Conservation (phyloP, 2,797 vertebrate genomes). For the Phoeniculus purpureus region DNA sequence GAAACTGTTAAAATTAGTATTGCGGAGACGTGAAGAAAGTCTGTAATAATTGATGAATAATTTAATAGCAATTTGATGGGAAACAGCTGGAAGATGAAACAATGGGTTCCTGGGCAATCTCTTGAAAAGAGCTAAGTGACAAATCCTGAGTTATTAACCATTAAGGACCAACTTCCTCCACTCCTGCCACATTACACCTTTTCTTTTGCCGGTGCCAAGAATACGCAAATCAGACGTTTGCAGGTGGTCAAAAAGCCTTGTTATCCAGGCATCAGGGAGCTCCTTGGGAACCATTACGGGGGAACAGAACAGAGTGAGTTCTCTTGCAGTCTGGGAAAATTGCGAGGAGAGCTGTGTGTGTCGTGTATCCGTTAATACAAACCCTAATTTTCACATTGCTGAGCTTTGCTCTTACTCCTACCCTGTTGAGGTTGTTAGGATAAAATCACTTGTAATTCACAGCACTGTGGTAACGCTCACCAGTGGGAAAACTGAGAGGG, state of each 20-base stretch:
- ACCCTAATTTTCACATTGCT: neutral
- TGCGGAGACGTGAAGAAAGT: conserved; percentile 1
- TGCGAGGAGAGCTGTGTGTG: neutral
- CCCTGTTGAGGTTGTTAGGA: neutral
- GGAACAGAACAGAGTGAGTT: neutral
- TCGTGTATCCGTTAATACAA: neutral
- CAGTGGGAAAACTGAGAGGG: neutral
- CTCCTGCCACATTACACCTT: neutral
- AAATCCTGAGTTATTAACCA: conserved; percentile 57
- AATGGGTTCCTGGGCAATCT: conserved; percentile 52
- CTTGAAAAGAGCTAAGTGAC: conserved; percentile 27
- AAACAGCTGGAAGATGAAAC: conserved; percentile 67
- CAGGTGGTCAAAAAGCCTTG: neutral
- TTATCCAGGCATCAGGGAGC: neutral
- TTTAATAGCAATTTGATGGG: conserved; percentile 65
- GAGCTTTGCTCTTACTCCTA: neutral
- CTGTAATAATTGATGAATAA: conserved; percentile 58
- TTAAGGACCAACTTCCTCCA: conserved; percentile 9
- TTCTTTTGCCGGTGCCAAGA: neutral
- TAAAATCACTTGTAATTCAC: neutral
- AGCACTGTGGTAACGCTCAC: neutral
- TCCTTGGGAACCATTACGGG: neutral
- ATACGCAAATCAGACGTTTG: neutral
- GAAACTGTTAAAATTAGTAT: conserved; percentile 41
- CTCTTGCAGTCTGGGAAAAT: neutral